Base-by-base conservation (phyloP, 1,140 invertebrate species). In the Physella acuta region DNA sequence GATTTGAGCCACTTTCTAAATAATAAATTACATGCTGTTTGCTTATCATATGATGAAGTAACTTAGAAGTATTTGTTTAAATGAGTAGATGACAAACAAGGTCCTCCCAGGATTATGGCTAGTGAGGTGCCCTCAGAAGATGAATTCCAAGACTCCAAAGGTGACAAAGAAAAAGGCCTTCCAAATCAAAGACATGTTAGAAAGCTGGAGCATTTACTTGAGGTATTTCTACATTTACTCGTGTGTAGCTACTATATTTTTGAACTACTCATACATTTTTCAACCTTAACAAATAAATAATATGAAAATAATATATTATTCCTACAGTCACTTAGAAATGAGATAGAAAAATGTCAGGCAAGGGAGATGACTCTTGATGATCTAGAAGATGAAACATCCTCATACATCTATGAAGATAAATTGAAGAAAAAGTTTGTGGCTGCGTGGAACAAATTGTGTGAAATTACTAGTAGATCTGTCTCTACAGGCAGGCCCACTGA, bases 381-480 rank as follows among this genome's bases (percentile, higher is more conserved):
- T 14, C 37, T 86, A 55, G 78, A 84, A 49, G 76, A 77, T 62
- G 80, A 82, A 16, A 77, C 80, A 11, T 82, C 83, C 1, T 55
- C 73, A 16, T 86, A 86, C 64, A 78, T 85, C n/a, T 71, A 78
- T 49, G 79, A 84, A 60, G 83, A 84, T 36, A 78, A 74, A 37
- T 79, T 81, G 34, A 78, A 84, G 72, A 77, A 72, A 55, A 80
- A 80, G 58, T 83, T 84, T 76, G 79, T 82, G 16, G 80, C 83
- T 72, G 80, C 82, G 17, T 86, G 82, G 82, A 76, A 80, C 30
- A 79, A 80, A 56, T 59, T 86, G 2, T 86, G 85, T 74, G 69
- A 81, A 51, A 17, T 82, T 17, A 84, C 81, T 63, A 75, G 76
- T 1, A 55, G 78, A 28, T 39, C 71, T 26, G 58, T 68, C 1